A percentile compares a stretch with the other conserved stretches of the same genome.
Evolutionary conservation across 2,888 invertebrate genomes (phyloP).

Genomic region (Tipula vernalis): DNA sequence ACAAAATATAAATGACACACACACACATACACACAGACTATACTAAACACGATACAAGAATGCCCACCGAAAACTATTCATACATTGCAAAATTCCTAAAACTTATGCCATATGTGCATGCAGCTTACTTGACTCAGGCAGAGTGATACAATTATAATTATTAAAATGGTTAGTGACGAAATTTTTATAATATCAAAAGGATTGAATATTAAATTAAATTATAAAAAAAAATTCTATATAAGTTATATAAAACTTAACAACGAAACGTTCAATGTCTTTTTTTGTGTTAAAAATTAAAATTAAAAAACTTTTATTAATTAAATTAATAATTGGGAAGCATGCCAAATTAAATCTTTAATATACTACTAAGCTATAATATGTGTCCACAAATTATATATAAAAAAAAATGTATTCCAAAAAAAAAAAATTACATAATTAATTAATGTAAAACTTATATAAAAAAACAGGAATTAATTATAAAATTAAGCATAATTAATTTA

Average conservation of each 20-base stretch:
- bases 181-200: not conserved
- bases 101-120: not conserved
- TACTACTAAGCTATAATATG: not conserved
- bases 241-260: not conserved
- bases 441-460: not conserved
- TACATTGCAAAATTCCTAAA: not conserved
- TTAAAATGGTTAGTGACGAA: not conserved
- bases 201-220: not conserved
- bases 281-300: not conserved
- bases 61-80: not conserved
- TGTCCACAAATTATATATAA: not conserved
- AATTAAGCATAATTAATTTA: not conserved
- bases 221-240: not conserved
- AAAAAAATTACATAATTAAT: not conserved
- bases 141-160: not conserved
- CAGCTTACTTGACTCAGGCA: not conserved
- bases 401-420: not conserved
- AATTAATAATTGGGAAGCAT: not conserved
- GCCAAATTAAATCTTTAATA: not conserved
- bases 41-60: not conserved
- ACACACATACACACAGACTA: not conserved
- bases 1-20: not conserved
- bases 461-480: not conserved
- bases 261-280: not conserved
- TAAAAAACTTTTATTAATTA: not conserved